Evolutionary conservation across 1,140 invertebrate genomes (phyloP).

Genomic region (Parapsyche elsis): DNA sequence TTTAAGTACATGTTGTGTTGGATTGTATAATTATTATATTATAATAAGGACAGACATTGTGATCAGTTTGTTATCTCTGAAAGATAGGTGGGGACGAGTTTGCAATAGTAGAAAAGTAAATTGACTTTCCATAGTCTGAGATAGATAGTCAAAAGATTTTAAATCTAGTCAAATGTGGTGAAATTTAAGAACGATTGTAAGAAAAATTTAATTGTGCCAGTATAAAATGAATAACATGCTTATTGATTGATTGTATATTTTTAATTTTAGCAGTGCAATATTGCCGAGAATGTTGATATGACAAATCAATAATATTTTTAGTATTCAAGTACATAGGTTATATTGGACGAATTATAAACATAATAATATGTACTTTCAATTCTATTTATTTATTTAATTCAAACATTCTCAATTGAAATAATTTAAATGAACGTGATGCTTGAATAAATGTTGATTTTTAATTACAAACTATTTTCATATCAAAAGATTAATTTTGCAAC

Average conservation of each 20-base stretch:
- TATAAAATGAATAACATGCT: not conserved
- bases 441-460: not conserved
- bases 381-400: too few relatives aligned
- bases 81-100: constrained; percentile 52
- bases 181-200: not conserved
- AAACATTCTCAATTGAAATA: not conserved
- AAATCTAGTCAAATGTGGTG: constrained; percentile 4
- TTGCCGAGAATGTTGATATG: too few relatives aligned
- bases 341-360: too few relatives aligned
- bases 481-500: not conserved
- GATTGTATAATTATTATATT: constrained; percentile 44
- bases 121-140: not conserved
- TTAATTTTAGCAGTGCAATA: too few relatives aligned
- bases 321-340: too few relatives aligned
- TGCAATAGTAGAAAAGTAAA: constrained; percentile 51
- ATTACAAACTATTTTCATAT: constrained; percentile 16
- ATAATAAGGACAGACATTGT: constrained; percentile 36
- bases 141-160: not conserved
- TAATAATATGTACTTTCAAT: too few relatives aligned
- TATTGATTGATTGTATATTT: too few relatives aligned
- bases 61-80: constrained; percentile 34
- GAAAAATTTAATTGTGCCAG: not conserved
- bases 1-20: constrained; percentile 55
- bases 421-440: not conserved
- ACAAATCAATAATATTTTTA: too few relatives aligned